Base-by-base conservation (phyloP, 2,797 vertebrate genomes). In the Protosalanx chinensis region DNA sequence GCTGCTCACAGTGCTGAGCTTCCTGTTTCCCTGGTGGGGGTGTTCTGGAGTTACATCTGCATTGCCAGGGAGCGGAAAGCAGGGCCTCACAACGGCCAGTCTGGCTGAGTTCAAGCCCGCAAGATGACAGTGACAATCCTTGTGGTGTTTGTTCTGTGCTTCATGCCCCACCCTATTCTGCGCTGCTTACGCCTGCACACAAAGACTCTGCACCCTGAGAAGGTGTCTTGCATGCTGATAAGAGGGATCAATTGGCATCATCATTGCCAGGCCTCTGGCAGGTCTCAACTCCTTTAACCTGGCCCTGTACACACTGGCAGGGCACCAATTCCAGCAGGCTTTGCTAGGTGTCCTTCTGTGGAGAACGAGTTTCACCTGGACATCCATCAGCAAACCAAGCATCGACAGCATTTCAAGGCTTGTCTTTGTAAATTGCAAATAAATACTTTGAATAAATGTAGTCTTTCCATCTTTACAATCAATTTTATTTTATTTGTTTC, bases 221-320 rank as follows among this genome's bases (percentile, higher is more conserved):
- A 41, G 5, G 49, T 56, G 51, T 68, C 79, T 29, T 81, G 82
- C 59, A 67, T 75, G 16, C 57, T 69, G 46, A 70, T 18, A 68
- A 76, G 33, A 35, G 59, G 37, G 60, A 74, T 88, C 73, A 70
- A 86, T 32, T 7, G 76, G 46, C 46, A 86, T 79, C 77, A 86
- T 76, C 57, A 66, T 82, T 12, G 82, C 76, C 15, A 56, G 78
- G 41, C 81, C 77, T 3, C 46, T 82, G 69, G 74, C 85, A 6
- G 80, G 76, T n/a, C 69, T 82, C 59, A 84, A 87, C 77, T 81
- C 84, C 8, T 67, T 81, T 72, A 80, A 84, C 72, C 70, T 84
- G 71, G 81, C 18, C 1, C 81, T 83, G 10, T 84, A 71, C 64
- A 86, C 79, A 1, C n/a, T 82, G 67, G 63, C 70, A 15, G 76